Base-by-base conservation (phyloP, 2,113 vertebrate genomes). In the Istiophorus platypterus region DNA sequence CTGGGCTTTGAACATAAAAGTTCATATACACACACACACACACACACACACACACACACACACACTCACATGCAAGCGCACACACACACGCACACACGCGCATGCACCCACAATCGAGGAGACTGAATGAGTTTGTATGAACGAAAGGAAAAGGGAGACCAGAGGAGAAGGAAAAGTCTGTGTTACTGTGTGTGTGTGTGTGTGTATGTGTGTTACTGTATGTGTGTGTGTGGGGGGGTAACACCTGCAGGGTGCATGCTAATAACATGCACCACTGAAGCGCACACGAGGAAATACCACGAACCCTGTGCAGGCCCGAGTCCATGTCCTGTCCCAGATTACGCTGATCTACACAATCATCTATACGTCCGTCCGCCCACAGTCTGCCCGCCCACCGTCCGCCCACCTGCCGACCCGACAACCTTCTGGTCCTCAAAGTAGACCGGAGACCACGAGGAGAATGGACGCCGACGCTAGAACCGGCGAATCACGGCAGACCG, bases 231-330 rank as follows among this genome's bases (percentile, higher is more conserved):
- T 70, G 81, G n/a, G 31, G 31, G 31, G 31, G 6, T 34, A 34
- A 27, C 69, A 90, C 80, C 88, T 91, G 89, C 85, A 79, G 83
- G 89, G 77, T 66, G 80, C 86, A 85, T 5, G 73, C 81, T 90
- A 88, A 88, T 89, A 89, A 85, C 88, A 92, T 85, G 85, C 88
- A 83, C 54, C 85, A 86, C 31, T 87, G 86, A 74, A 90, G 84
- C 81, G 66, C 85, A 84, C 74, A 57, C 75, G 4, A 64, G 79
- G 83, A 88, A 72, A 80, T 85, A 65, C 78, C 57, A 82, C 76
- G 88, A 78, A 78, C 62, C 73, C 71, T 54, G 51, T 18, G 75
- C 66, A 87, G 72, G 76, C 89, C 78, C 1, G 15, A 84, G 84
- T 84, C 78, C 83, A 86, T 80, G 82, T 63, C 5, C 24, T 92